Base-by-base conservation (phyloP, 1,140 invertebrate species). In the Procambarus clarkii region DNA sequence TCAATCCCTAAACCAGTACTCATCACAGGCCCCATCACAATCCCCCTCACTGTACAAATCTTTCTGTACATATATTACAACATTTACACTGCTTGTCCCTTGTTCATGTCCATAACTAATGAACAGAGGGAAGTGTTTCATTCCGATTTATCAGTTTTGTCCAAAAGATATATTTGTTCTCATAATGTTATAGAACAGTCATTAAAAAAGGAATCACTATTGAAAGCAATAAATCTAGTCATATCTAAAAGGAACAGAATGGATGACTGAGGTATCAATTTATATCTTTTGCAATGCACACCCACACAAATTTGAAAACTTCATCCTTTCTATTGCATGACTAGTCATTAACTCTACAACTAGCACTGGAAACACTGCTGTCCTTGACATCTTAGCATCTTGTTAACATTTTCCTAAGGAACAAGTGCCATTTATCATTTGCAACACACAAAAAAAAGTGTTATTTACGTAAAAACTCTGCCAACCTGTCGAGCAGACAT, bases 51-150 rank as follows among this genome's bases (percentile, higher is more conserved):
- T 91, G 89, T 91, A 91, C 89, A 91, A 78, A 48, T 85, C 74
- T 91, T 50, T 84, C 82, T 91, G 89, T 91, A 91, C 89, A 91
- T 80, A 91, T 78, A 34, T 80, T 90, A 91, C 89, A 91, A 85
- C 82, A 91, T 91, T 84, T 91, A 91, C 89, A 91, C 69, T 69
- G 64, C 78, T 71, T 85, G 44, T 45, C 76, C 89, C 89, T 91
- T 79, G 60, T 84, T 91, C 82, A 85, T 83, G 78, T 80, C 58
- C 50, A 91, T 44, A 91, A 80, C 45, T 44, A 58, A 78, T 85
- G 82, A 85, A 71, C 81, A 84, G 34, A 86, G 89, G 83, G 74
- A 80, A 80, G 86, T 88, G 86, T 88, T 88, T 88, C 86, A 80
- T 80, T 80, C 48, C 21, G 85, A 87, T 78, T 88, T 44, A 88